Evolutionary conservation across 2,797 vertebrate genomes (phyloP).

Genomic region (Podarcis siculus): DNA sequence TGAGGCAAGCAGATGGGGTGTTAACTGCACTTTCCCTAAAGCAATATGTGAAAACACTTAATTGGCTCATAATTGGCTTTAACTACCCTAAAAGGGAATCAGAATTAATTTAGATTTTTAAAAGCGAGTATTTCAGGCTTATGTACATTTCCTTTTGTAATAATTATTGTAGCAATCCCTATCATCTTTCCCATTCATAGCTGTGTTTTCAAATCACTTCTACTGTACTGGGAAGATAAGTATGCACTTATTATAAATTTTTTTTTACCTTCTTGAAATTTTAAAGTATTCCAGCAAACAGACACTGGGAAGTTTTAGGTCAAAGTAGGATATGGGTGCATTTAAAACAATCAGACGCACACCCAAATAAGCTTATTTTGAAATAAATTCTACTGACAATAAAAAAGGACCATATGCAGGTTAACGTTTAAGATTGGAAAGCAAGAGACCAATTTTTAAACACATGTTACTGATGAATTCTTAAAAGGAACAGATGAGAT

Average conservation of each 20-base stretch:
- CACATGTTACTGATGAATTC: background rate
- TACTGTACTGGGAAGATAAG: constrained; percentile 21
- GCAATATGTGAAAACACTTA: background rate
- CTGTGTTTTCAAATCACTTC: constrained; percentile 30
- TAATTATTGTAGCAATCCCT: background rate
- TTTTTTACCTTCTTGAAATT: constrained; percentile 24
- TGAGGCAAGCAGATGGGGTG: background rate
- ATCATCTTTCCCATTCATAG: background rate
- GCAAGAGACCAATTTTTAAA: background rate
- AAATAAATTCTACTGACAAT: background rate
- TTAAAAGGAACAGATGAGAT: background rate
- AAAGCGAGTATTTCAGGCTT: background rate
- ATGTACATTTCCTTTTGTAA: background rate
- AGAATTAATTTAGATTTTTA: background rate
- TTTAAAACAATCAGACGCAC: background rate
- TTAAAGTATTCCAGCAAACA: constrained; percentile 27
- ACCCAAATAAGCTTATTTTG: background rate
- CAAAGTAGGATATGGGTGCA: constrained; percentile 15
- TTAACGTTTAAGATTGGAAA: background rate
- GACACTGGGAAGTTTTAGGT: background rate
- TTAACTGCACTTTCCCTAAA: background rate
- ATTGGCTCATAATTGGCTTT: background rate
- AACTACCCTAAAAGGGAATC: background rate
- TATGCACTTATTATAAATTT: constrained; percentile 22
- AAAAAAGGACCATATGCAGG: constrained; percentile 5